Evolutionary conservation across 2,797 vertebrate genomes (phyloP).

Genomic region (Sarcoramphus papa): DNA sequence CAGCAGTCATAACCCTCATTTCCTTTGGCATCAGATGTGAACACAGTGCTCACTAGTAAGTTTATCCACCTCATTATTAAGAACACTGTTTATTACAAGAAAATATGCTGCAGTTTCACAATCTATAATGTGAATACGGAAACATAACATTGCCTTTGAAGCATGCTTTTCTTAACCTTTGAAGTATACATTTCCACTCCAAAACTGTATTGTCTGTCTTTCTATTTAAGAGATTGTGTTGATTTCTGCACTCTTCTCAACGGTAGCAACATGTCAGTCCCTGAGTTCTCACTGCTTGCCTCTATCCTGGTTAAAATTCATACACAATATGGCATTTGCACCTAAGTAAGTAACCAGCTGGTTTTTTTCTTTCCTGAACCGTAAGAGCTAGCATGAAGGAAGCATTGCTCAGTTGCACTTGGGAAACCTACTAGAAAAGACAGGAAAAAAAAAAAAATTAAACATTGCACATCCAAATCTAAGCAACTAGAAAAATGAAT

Average conservation of each 20-base stretch:
- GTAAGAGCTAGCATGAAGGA: neutral
- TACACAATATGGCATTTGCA: neutral
- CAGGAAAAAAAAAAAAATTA: neutral
- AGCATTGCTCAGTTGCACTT: neutral
- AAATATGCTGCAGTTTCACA: neutral
- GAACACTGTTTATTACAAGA: neutral
- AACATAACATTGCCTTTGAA: neutral
- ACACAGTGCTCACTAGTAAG: neutral
- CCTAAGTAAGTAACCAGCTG: neutral
- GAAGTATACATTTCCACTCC: neutral
- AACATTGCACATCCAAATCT: neutral
- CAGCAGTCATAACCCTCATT: neutral
- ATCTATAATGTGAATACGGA: neutral
- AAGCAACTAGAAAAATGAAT: neutral
- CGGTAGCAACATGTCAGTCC: neutral
- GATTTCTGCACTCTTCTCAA: neutral
- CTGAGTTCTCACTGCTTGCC: neutral
- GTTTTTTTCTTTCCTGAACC: neutral
- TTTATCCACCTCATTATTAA: neutral
- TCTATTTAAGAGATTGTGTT: neutral
- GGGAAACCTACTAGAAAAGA: conserved; percentile 18
- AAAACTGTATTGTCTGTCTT: neutral
- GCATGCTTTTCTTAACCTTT: neutral
- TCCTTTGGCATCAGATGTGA: neutral
- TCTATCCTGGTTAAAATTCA: neutral